Conservation (phyloP, 2,888 invertebrate genomes). For the Epicampocera succincta region DNA sequence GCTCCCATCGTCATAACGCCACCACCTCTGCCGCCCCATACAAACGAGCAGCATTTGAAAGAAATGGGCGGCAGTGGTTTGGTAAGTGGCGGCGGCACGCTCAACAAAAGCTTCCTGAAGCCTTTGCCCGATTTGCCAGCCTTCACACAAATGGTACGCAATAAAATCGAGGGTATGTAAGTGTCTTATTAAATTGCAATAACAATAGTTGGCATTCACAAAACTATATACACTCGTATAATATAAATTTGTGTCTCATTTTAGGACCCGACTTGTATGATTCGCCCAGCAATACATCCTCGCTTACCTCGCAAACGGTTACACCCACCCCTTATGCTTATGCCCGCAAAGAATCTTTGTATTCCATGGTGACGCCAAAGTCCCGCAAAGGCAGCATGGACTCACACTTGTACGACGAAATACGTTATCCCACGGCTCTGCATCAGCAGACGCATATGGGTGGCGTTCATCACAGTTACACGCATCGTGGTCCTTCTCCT, state of each 20-base stretch:
- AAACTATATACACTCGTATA: background rate
- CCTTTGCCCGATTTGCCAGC: constrained; percentile 79
- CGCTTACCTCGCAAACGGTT: constrained; percentile 71
- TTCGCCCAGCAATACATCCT: constrained; percentile 80
- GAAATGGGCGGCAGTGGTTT: constrained; percentile 49
- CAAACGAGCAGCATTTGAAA: constrained; percentile 62
- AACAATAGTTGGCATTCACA: background rate
- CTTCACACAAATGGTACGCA: constrained; percentile 75
- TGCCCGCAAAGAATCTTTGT: constrained; percentile 79
- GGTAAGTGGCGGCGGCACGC: constrained; percentile 15
- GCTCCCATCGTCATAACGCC: constrained; percentile 63
- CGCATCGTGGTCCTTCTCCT: constrained; percentile 54
- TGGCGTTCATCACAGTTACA: constrained; percentile 32
- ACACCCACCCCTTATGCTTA: constrained; percentile 76
- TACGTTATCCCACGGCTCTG: constrained; percentile 76
- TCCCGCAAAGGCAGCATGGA: constrained; percentile 80
- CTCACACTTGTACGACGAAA: constrained; percentile 80
- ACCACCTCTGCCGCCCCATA: constrained; percentile 53
- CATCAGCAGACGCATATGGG: constrained; percentile 66
- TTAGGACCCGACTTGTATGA: constrained; percentile 79
- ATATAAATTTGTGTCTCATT: background rate
- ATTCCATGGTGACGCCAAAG: constrained; percentile 78
- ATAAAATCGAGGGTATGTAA: constrained; percentile 80
- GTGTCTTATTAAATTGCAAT: constrained; percentile 70
- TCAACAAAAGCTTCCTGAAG: constrained; percentile 77